These are phyloP conservation scores for Podarcis cretensis DNA, from an alignment of 2,113 vertebrate species.

Conservation along the genomic window DNA sequence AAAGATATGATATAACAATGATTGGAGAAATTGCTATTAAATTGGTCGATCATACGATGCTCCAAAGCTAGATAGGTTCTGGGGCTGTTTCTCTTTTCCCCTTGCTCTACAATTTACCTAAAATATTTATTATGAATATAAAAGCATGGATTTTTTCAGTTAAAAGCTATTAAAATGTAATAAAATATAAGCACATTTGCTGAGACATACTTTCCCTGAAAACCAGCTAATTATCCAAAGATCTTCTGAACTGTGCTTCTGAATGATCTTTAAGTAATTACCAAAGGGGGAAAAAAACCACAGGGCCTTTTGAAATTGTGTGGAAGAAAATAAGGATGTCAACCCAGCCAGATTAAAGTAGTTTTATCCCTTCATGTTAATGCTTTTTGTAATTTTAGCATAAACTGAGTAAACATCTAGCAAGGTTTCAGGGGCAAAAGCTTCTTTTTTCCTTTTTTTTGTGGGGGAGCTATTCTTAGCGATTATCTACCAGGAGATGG, in stretches of 20 bases:
- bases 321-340: neutral
- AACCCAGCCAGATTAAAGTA: conserved; percentile 1
- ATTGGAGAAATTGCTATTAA: neutral
- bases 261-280: conserved; percentile 23
- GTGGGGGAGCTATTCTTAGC: conserved; percentile 9
- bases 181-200: conserved; percentile 9
- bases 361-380: conserved; percentile 15
- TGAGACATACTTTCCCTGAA: neutral
- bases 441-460: conserved; percentile 9
- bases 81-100: neutral
- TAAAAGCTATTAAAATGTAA: conserved; percentile 16
- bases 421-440: conserved; percentile 37
- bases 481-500: conserved; percentile 81
- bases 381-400: neutral
- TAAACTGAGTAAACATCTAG: conserved; percentile 6
- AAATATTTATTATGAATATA: conserved; percentile 18
- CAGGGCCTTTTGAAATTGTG: neutral
- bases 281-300: neutral
- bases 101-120: conserved; percentile 11
- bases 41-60: neutral
- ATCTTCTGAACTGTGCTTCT: conserved; percentile 6
- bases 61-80: neutral
- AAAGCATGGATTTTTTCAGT: conserved; percentile 1
- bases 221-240: conserved; percentile 23
- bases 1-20: neutral